Evolutionary conservation across 2,797 vertebrate species (phyloP).

Genomic region (Pangasius krempfi): DNA sequence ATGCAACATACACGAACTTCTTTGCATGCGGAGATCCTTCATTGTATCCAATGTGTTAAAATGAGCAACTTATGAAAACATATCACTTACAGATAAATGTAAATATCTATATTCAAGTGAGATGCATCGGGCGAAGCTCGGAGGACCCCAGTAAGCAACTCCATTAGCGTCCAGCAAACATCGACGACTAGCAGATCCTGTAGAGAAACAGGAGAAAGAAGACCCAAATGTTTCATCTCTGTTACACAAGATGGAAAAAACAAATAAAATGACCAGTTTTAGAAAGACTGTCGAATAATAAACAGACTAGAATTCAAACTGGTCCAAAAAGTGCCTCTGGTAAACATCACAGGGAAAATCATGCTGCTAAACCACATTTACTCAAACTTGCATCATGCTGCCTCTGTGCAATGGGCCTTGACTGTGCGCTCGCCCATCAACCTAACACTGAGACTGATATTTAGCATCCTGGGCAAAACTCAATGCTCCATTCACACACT

Average conservation of each 20-base stretch:
- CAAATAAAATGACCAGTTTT: neutral
- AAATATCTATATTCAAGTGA: slow-evolving; percentile 96
- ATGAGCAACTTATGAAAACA: neutral
- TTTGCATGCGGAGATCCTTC: neutral
- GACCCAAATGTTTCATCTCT: slow-evolving; percentile 20
- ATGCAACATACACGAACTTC: neutral
- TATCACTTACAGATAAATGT: slow-evolving; percentile 90
- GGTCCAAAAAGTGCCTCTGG: slow-evolving; percentile 13
- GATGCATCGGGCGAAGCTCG: slow-evolving; percentile 98
- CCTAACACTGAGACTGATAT: slow-evolving; percentile 10
- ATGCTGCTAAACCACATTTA: slow-evolving; percentile 47
- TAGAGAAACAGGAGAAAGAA: neutral
- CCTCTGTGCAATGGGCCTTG: slow-evolving; percentile 36
- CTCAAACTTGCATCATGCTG: slow-evolving; percentile 56
- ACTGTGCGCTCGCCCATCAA: slow-evolving; percentile 38
- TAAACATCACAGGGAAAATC: slow-evolving; percentile 33
- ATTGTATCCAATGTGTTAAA: neutral
- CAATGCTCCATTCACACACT: slow-evolving; percentile 25
- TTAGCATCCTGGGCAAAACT: slow-evolving; percentile 28
- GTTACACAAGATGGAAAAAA: slow-evolving; percentile 26
- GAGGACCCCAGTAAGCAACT: slow-evolving; percentile 95
- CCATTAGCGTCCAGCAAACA: slow-evolving; percentile 96
- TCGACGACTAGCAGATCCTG: slow-evolving; percentile 97
- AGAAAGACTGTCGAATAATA: slow-evolving; percentile 13
- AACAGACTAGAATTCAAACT: slow-evolving; percentile 18